Evolutionary conservation across 2,888 invertebrate genomes (phyloP), one percentile per base, ranked within the genome.

Genomic region (Barypeithes pellucidus): DNA sequence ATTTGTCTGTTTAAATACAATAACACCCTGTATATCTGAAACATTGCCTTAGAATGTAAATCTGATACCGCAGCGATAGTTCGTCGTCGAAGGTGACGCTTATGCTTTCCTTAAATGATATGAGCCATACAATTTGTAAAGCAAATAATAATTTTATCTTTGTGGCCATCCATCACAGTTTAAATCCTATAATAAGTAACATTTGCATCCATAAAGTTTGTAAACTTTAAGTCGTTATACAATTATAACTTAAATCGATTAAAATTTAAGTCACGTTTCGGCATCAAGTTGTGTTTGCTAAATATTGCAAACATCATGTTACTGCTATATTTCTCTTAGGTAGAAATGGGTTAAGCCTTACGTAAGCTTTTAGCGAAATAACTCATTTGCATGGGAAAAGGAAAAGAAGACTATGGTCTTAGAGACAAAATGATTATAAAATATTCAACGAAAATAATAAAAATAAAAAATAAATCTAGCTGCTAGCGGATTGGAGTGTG

Each of bases 181-280:
- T 20, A 47, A 47, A 47, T 11, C 20, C 11, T 20, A 20, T 47
- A 50, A 24, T 50, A 22, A 22, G 22, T 50, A 50, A 24, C 50
- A 50, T 22, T 50, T 50, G 22, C 22, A 22, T 50, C 22, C n/a
- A 7, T 50, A 24, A 50, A 22, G 50, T 24, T 50, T 24, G 24
- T n/a, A 50, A 22, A 50, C 50, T 50, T 22, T 11, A 50, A 50
- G 50, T 50, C 50, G 24, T 50, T 50, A 24, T n/a, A n/a, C 50
- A 22, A 50, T 50, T 50, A 50, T n/a, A 50, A 50, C 50, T 24
- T 24, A 24, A 47, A 18, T 47, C 18, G 8, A 24, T 50, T 50
- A 24, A 50, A 12, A 50, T 50, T 50, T 50, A 50, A 50, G 50
- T 50, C 50, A 50, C 50, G 50, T 50, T 50, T n/a, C 7, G n/a